phyloP scores from a whole-genome alignment of 1,140 invertebrate genomes.

The Augochlora pura region DNA sequence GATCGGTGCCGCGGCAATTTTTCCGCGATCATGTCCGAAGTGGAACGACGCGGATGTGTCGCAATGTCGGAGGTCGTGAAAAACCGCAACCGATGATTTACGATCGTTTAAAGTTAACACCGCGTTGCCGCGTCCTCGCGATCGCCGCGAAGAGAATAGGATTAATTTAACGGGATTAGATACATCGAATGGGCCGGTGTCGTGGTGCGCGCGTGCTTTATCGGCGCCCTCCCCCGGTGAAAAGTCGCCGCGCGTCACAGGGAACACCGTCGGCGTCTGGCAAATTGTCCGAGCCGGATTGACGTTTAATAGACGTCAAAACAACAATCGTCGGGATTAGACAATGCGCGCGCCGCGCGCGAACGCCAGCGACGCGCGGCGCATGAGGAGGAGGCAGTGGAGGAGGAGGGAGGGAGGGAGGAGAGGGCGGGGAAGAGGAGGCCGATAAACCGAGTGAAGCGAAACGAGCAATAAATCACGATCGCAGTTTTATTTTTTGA shows the following conservation, averaged over 20 bases:
- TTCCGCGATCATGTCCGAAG: neutral
- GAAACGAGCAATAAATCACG: constrained; percentile 35
- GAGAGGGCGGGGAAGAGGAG: too few species aligned
- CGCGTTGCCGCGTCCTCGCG: neutral
- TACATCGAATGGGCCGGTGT: constrained; percentile 27
- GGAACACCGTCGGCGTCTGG: constrained; percentile 4
- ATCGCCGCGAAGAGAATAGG: constrained; percentile 9
- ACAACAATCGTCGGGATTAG: constrained; percentile 32
- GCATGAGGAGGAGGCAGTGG: too few species aligned
- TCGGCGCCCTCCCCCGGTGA: neutral
- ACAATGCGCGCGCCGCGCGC: neutral
- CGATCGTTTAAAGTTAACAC: constrained; percentile 2
- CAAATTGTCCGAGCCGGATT: constrained; percentile 33
- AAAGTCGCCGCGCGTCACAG: constrained; percentile 2
- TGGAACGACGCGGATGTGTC: neutral
- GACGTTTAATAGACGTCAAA: constrained; percentile 39
- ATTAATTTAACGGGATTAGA: constrained; percentile 35
- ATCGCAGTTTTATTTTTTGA: constrained; percentile 1
- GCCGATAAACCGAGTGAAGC: constrained; percentile 19
- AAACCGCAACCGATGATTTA: neutral
- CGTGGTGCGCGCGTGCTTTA: neutral
- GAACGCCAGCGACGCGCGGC: neutral
- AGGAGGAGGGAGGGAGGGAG: neutral
- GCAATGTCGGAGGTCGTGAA: neutral
- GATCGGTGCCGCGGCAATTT: too few species aligned